Evolutionary conservation across 2,888 invertebrate species (phyloP).

Genomic region (Acanthosepion lycidas): DNA sequence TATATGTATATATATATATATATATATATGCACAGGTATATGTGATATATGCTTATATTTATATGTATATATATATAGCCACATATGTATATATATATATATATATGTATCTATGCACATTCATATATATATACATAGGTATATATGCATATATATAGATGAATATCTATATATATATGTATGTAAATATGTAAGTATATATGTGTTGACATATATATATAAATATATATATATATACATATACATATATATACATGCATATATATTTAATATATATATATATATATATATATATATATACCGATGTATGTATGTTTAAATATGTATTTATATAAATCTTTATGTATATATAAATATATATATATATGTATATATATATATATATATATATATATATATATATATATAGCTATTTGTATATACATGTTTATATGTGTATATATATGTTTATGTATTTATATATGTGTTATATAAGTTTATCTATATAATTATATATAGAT

Average conservation of each 20-base stretch:
- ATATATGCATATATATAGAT: background rate
- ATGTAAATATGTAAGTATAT: background rate
- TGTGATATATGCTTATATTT: too few relatives aligned
- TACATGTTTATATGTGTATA: background rate
- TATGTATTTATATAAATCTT: too few relatives aligned
- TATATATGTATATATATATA: background rate
- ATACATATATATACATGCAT: background rate
- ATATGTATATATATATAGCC: too few relatives aligned
- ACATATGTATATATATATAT: too few relatives aligned
- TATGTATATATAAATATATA: background rate
- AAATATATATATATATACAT: background rate
- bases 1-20: too few relatives aligned
- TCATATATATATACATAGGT: too few relatives aligned
- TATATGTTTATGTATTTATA: background rate
- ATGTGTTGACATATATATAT: background rate
- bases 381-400: background rate
- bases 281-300: too few relatives aligned
- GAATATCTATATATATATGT: background rate
- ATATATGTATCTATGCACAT: too few relatives aligned
- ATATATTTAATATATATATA: background rate
- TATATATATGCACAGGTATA: too few relatives aligned
- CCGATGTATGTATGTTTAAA: too few relatives aligned
- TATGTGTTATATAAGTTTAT: background rate
- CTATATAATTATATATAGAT: background rate
- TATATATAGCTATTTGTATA: background rate